These are phyloP conservation scores for Cosmia trapezina DNA, from an alignment of 2,888 invertebrate genomes.

Conservation along the genomic window DNA sequence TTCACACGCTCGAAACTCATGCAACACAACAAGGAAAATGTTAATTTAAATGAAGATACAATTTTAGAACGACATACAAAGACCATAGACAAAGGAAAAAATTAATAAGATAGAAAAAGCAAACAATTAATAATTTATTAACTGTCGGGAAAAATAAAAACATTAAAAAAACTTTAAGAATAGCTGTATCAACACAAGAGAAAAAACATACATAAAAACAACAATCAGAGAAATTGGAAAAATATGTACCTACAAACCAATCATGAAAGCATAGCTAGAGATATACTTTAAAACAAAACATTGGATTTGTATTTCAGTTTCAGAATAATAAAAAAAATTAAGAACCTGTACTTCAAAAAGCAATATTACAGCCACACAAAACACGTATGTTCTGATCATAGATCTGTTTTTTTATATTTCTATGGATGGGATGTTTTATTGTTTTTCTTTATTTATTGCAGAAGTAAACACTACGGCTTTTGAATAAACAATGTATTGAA, in stretches of 20 bases:
- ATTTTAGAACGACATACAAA: constrained; percentile 23
- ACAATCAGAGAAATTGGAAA: not conserved
- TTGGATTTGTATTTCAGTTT: not conserved
- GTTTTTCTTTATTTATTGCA: constrained; percentile 57
- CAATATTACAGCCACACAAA: constrained; percentile 28
- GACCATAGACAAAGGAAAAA: constrained; percentile 5
- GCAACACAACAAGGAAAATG: constrained; percentile 26
- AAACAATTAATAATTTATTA: not conserved
- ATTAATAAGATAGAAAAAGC: not conserved
- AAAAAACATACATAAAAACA: not conserved
- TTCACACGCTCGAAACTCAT: constrained; percentile 12
- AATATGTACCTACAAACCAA: not conserved
- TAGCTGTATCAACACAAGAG: not conserved
- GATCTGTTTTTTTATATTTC: too few species aligned
- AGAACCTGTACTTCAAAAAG: constrained; percentile 10
- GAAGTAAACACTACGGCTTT: constrained; percentile 49
- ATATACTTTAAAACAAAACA: not conserved
- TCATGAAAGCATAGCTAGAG: not conserved
- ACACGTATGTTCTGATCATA: constrained; percentile 39
- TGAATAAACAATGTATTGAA: constrained; percentile 54
- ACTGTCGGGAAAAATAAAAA: not conserved
- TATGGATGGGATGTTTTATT: constrained; percentile 54
- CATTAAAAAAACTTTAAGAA: not conserved
- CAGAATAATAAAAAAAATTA: not conserved
- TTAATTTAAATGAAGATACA: constrained; percentile 20